phyloP scores from a whole-genome alignment of 2,797 vertebrate species.

The Zalophus californianus region DNA sequence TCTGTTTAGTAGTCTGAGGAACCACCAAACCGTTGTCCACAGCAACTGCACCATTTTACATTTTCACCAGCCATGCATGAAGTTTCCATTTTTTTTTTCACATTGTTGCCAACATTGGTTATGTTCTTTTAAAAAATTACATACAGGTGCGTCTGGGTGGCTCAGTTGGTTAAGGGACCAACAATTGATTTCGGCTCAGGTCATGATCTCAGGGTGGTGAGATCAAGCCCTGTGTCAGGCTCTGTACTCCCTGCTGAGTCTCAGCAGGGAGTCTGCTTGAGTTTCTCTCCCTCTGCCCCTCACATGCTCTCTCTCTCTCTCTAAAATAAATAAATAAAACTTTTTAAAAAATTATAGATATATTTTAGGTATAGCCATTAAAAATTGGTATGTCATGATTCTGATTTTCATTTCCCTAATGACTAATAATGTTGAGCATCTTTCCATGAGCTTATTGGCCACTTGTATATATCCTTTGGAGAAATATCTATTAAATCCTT shows the following conservation, averaged over 20 bases:
- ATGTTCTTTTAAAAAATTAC: not conserved
- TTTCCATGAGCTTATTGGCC: not conserved
- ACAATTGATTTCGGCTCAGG: not conserved
- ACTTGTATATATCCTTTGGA: not conserved
- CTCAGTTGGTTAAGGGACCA: not conserved
- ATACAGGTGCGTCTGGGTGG: not conserved
- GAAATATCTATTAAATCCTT: not conserved
- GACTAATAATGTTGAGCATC: not conserved
- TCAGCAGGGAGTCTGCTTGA: not conserved
- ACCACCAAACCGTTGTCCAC: not conserved
- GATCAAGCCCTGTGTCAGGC: not conserved
- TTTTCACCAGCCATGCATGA: not conserved
- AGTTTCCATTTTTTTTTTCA: not conserved
- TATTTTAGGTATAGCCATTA: not conserved
- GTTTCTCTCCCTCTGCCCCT: not conserved
- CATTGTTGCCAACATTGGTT: not conserved
- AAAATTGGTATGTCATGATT: not conserved
- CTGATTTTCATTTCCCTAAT: not conserved
- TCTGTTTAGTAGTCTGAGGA: not conserved
- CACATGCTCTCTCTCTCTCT: not conserved
- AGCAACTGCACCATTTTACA: not conserved
- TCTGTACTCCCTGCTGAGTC: not conserved
- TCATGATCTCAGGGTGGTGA: too few relatives aligned
- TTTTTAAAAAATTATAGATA: not conserved
- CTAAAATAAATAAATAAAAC: not conserved